Base-by-base conservation (phyloP, 2,113 vertebrate species). In the Symphodus melops region DNA sequence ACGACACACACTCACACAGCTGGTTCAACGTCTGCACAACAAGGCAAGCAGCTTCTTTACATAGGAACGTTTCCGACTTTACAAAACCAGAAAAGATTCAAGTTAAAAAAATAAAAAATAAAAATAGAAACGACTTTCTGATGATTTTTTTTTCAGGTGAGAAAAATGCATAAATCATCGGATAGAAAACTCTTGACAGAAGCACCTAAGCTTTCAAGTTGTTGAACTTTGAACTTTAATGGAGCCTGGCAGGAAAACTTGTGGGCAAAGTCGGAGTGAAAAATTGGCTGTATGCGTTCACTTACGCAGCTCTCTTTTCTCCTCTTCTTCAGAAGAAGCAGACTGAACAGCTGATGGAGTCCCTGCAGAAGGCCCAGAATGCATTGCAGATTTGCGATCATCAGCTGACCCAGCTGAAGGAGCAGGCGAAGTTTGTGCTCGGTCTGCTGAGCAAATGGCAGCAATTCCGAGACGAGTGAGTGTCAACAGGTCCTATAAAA, bases 381-480 rank as follows among this genome's bases (percentile, higher is more conserved):
- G 85, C 88, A 23, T 19, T 94, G 84, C 77, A 19, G 36, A 68
- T 41, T 1, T 92, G 88, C 58, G 85, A 92, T 13, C 42, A 4
- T 37, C 87, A 77, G 59, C 86, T 94, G 54, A 52, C 12, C 11
- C 33, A 72, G 75, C 75, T 94, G 36, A 76, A 44, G 78, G 66
- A 28, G 13, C 79, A 92, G 64, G 72, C 82, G 7, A 83, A 87
- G 16, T 69, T 41, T 0, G 57, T 0, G 0, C 59, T 77, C 0
- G 0, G 57, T 37, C 64, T 57, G 39, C 70, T 91, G 57, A 67
- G 59, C 8, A 39, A 33, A 56, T 92, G 85, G 91, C 86, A 88
- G 70, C 60, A 4, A 1, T 54, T 90, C 48, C 79, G 79, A 83
- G 86, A 94, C 1, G n/a, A 68, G 94, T 95, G 60, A 91, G 91